phyloP scores from a whole-genome alignment of 2,797 vertebrate species.

The Microctenopoma steveboyesi region DNA sequence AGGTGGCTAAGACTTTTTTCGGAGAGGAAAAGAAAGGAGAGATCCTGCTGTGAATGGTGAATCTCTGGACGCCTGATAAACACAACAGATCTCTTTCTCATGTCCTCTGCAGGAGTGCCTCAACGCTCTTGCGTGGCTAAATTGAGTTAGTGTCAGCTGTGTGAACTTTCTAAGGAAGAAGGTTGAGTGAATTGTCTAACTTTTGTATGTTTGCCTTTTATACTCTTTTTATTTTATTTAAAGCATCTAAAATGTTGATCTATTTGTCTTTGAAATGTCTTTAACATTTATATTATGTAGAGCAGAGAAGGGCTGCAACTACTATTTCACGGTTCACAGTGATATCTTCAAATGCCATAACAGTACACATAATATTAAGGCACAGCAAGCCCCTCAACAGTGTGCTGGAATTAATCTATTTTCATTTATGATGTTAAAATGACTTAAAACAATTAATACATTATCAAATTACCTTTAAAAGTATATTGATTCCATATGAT shows the following conservation, averaged over 20 bases:
- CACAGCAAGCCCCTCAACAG: too few species aligned
- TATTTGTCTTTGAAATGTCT: background rate
- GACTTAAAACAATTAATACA: too few species aligned
- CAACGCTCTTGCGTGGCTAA: constrained; percentile 47
- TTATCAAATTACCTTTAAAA: too few species aligned
- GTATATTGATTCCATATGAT: background rate
- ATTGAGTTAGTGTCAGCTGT: constrained; percentile 60
- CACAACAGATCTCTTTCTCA: constrained; percentile 74
- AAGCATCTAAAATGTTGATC: constrained; percentile 10
- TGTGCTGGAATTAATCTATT: too few species aligned
- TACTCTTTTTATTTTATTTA: constrained; percentile 20
- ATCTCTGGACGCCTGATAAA: constrained; percentile 61
- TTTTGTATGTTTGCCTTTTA: constrained; percentile 40
- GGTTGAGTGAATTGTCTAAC: constrained; percentile 22
- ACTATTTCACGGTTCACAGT: too few species aligned
- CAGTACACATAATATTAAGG: too few species aligned
- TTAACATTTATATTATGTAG: too few species aligned
- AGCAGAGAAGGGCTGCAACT: background rate
- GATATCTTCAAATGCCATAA: too few species aligned
- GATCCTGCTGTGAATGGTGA: constrained; percentile 70
- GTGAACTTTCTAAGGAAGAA: constrained; percentile 40
- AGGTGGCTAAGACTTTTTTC: constrained; percentile 73
- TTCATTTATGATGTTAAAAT: too few species aligned
- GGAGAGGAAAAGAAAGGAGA: constrained; percentile 72
- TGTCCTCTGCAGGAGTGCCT: constrained; percentile 63